A percentile compares a stretch with the other conserved stretches of the same genome.
Evolutionary conservation across 2,797 vertebrate species (phyloP).

Genomic region (Alosa sapidissima): DNA sequence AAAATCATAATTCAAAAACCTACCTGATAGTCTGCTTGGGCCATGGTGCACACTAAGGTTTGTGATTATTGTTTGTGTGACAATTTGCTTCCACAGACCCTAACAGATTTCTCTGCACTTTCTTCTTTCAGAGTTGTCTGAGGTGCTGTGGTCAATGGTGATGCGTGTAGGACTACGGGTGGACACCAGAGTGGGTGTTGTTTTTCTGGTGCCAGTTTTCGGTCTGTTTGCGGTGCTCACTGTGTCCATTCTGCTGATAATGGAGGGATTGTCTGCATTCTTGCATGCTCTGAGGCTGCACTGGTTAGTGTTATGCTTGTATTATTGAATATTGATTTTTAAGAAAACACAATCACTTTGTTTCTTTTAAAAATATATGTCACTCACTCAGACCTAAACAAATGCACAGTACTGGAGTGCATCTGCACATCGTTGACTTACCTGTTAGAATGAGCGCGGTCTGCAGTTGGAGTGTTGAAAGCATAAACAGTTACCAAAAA

Average conservation of each 20-base stretch:
- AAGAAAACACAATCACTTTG: background rate
- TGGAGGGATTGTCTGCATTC: conserved; percentile 98
- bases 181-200: conserved; percentile 73
- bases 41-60: no score
- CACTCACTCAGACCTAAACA: background rate
- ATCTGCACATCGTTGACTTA: background rate
- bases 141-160: conserved; percentile 95
- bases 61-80: background rate
- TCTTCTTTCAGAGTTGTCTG: conserved; percentile 83
- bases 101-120: background rate
- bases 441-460: background rate
- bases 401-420: background rate
- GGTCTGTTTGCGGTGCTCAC: conserved; percentile 88
- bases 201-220: conserved; percentile 85
- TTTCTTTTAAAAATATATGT: background rate
- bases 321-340: background rate
- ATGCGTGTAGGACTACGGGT: conserved; percentile 87
- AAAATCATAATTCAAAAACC: no score
- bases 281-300: conserved; percentile 95
- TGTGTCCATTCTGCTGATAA: conserved; percentile 89
- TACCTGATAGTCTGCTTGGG: no score
- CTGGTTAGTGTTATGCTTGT: conserved; percentile 75
- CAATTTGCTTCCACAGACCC: no score
- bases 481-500: no score
- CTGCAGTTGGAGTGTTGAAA: no score